Evolutionary conservation across 1,140 invertebrate species (phyloP), one percentile per base, ranked within the genome.

Genomic region (Vanessa tameamea): DNA sequence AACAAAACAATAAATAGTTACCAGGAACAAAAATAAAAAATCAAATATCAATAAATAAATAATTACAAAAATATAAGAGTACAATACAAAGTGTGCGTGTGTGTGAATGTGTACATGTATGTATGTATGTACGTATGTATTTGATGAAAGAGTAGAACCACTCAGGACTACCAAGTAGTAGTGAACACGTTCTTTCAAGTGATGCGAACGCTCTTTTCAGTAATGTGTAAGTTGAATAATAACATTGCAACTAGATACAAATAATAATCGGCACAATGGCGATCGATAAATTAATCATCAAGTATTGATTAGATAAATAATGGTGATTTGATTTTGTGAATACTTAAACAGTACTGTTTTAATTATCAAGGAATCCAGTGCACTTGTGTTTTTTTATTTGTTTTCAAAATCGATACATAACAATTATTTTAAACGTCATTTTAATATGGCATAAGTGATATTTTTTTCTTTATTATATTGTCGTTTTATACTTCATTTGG

Each of bases 281-380:
- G 76, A 81, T 85, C 77, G 81, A 76, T 81, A 82, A 72, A 82
- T 83, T 86, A 82, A 87, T 88, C 82, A 87, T 80, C 78, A 78
- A 72, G 64, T 37, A n/a, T 59, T 71, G 87, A 89, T 89, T 86
- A 87, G 76, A 79, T 78, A 74, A 79, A 76, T 81, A 81, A 77
- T 73, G 74, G 65, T 81, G 76, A 82, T 72, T 87, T 74, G 79
- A 76, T 78, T 74, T 72, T 79, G 76, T 73, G 75, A 78, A 82
- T 75, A 78, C 77, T 78, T 78, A 72, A 76, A 59, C 80, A 87
- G 84, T 87, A 68, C 70, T 73, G 72, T 78, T 78, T 67, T 59
- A 79, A 72, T 50, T 53, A 66, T 64, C 23, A 55, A 61, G 61
- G 59, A 53, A 20, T 23, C 68, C 51, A 70, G 73, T 66, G 73